Conservation (phyloP, 2,888 invertebrate species). For the Epinotia bilunana region DNA sequence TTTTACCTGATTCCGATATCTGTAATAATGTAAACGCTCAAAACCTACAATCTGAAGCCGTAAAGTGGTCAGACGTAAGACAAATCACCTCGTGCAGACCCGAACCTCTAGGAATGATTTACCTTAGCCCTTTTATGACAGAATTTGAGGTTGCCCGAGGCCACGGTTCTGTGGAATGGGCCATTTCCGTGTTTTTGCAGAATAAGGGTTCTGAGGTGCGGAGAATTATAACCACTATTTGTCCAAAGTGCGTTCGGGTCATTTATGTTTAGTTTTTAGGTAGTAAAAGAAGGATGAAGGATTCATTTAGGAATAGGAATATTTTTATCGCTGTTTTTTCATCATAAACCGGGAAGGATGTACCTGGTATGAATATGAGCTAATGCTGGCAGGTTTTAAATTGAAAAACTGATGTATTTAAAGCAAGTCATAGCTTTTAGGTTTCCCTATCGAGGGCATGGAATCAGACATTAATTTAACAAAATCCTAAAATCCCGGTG, state of each 20-base stretch:
- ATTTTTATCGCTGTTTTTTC: too few relatives aligned
- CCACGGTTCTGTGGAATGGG: constrained; percentile 9
- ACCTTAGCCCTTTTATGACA: constrained; percentile 1
- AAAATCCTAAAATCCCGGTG: too few relatives aligned
- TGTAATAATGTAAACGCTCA: not conserved
- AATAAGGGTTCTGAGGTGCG: not conserved
- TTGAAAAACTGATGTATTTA: too few relatives aligned
- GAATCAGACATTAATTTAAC: too few relatives aligned
- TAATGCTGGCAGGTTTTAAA: too few relatives aligned
- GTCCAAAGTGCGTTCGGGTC: not conserved
- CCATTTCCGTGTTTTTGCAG: constrained; percentile 1
- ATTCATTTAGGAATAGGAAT: too few relatives aligned
- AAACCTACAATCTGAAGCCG: not conserved
- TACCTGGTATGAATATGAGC: too few relatives aligned
- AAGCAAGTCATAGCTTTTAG: too few relatives aligned
- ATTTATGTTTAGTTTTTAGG: not conserved
- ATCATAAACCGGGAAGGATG: too few relatives aligned
- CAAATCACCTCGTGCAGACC: constrained; percentile 23
- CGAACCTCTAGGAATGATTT: constrained; percentile 25
- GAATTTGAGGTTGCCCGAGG: not conserved
- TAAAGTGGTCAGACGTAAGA: constrained; percentile 6
- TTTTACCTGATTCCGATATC: not conserved
- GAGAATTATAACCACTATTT: not conserved
- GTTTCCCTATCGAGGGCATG: too few relatives aligned
- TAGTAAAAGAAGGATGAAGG: too few relatives aligned